Conservation (phyloP, 2,113 vertebrate genomes). For the Hystrix brachyura region DNA sequence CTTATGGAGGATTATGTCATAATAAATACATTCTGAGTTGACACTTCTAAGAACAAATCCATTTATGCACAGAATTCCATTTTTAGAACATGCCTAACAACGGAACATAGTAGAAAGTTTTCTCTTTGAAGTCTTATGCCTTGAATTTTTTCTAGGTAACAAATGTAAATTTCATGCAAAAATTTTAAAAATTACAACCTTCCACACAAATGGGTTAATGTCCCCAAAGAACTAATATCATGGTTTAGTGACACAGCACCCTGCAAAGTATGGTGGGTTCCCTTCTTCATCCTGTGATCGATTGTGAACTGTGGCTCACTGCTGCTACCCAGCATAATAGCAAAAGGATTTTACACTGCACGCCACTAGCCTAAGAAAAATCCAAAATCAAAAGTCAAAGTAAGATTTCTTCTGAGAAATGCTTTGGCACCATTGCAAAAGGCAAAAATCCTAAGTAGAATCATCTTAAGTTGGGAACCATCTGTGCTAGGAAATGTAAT, state of each 20-base stretch:
- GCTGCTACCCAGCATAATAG: too few relatives aligned
- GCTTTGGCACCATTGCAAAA: neutral
- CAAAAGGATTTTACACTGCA: neutral
- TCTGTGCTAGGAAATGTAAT: neutral
- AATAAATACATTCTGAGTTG: neutral
- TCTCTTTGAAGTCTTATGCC: neutral
- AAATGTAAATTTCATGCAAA: neutral
- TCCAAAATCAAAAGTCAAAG: neutral
- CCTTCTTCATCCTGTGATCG: too few relatives aligned
- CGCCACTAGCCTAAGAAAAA: neutral
- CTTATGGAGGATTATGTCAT: neutral
- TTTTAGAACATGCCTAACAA: neutral
- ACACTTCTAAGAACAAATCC: neutral
- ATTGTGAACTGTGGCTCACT: neutral
- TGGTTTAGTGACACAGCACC: neutral
- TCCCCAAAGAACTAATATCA: neutral
- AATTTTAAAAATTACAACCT: neutral
- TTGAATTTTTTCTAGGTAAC: neutral
- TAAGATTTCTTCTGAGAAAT: neutral
- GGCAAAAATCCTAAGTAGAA: neutral
- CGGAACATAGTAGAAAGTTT: neutral
- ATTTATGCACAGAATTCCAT: neutral
- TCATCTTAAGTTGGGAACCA: neutral
- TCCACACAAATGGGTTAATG: neutral
- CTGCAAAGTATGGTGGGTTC: accelerated